Evolutionary conservation across 1,140 invertebrate genomes (phyloP).

Genomic region (Vanessa atalanta): DNA sequence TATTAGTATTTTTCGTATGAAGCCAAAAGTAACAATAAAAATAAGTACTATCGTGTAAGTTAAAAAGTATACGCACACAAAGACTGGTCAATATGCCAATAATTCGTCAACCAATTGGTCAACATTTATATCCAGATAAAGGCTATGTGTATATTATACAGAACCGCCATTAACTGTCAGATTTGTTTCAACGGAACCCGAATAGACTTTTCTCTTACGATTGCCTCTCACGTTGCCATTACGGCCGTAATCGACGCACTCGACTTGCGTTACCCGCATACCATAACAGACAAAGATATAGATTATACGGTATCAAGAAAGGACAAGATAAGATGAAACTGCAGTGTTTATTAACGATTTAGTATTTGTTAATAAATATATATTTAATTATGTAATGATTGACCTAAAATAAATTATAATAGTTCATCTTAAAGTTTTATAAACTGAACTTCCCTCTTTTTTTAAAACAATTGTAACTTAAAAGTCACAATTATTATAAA

Average conservation of each 20-base stretch:
- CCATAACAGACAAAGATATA: constrained; percentile 22
- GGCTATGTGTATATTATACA: not conserved
- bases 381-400: too few species aligned
- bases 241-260: constrained; percentile 39
- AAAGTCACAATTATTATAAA: too few species aligned
- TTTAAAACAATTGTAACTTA: too few species aligned
- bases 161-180: constrained; percentile 6
- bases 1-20: too few species aligned
- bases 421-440: too few species aligned
- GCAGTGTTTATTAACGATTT: not conserved
- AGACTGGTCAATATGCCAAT: not conserved
- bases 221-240: constrained; percentile 42
- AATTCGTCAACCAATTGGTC: not conserved
- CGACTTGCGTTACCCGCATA: constrained; percentile 32
- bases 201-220: constrained; percentile 28
- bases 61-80: too few species aligned
- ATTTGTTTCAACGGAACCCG: constrained; percentile 12
- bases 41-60: too few species aligned
- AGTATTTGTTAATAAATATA: too few species aligned
- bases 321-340: not conserved
- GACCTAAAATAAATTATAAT: too few species aligned
- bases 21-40: too few species aligned
- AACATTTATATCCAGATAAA: not conserved
- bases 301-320: not conserved
- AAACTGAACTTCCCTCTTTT: too few species aligned